phyloP scores from a whole-genome alignment of 1,140 invertebrate genomes.

The Babylonia areolata region DNA sequence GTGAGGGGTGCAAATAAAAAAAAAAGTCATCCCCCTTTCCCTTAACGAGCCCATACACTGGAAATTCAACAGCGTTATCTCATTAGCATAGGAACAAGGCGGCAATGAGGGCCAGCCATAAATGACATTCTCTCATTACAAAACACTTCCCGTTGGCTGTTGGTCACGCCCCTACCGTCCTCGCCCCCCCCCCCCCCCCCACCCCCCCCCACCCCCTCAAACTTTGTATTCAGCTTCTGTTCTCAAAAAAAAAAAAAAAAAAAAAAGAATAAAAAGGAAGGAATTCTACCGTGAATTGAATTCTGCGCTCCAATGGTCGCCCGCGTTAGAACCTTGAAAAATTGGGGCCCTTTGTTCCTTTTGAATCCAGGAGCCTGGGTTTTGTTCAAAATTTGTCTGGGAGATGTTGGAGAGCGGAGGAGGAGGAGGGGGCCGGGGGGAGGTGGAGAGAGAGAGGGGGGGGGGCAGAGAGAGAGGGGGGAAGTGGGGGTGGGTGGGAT shows the following conservation, averaged over 20 bases:
- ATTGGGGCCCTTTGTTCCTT: not conserved
- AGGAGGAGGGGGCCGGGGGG: not conserved
- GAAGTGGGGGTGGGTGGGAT: too few species aligned
- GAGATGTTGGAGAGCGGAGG: too few species aligned
- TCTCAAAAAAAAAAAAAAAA: too few species aligned
- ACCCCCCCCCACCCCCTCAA: too few species aligned
- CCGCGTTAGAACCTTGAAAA: not conserved
- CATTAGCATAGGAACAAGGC: not conserved
- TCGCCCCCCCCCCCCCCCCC: not conserved
- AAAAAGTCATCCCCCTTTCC: not conserved
- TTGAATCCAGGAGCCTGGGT: not conserved
- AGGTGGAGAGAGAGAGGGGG: not conserved
- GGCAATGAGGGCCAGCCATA: not conserved
- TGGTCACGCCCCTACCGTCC: not conserved
- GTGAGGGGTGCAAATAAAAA: too few species aligned
- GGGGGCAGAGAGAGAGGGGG: not conserved
- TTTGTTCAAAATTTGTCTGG: not conserved
- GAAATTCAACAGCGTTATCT: conserved; percentile 3
- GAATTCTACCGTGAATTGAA: not conserved
- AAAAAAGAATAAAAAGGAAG: too few species aligned
- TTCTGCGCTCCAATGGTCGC: not conserved
- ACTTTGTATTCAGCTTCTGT: too few species aligned
- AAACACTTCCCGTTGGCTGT: not conserved
- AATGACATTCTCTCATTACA: not conserved
- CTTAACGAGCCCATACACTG: not conserved